Conservation (phyloP, 2,113 vertebrate genomes). For the Corythornis vintsioides region DNA sequence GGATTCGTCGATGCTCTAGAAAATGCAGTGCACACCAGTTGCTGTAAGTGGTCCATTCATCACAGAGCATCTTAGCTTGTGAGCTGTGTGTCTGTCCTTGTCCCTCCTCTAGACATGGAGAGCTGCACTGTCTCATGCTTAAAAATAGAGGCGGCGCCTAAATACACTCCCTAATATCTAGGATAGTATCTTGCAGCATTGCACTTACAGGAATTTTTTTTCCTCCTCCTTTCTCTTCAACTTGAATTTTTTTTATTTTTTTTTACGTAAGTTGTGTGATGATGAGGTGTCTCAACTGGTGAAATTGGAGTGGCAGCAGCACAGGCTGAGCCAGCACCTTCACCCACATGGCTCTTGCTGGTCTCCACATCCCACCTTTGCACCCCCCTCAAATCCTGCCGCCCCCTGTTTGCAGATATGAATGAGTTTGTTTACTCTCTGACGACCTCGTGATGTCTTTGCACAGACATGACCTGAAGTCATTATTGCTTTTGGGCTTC, state of each 20-base stretch:
- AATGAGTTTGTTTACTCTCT: conserved; percentile 70
- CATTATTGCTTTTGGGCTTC: conserved; percentile 79
- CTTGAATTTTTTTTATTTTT: neutral
- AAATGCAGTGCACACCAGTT: conserved; percentile 49
- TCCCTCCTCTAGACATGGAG: conserved; percentile 59
- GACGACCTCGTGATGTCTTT: conserved; percentile 64
- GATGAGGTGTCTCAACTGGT: neutral
- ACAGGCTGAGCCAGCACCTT: conserved; percentile 26
- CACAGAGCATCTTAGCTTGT: conserved; percentile 43
- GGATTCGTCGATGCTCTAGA: neutral
- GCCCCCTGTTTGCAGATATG: neutral
- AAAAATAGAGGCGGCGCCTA: conserved; percentile 55
- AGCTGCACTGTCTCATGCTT: conserved; percentile 49
- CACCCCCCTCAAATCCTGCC: neutral
- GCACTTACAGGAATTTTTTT: neutral
- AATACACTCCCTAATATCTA: conserved; percentile 31
- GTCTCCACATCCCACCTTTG: neutral
- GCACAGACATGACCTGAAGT: conserved; percentile 73
- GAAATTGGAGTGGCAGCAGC: neutral
- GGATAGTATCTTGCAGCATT: conserved; percentile 31
- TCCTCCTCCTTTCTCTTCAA: neutral
- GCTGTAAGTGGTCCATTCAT: conserved; percentile 66
- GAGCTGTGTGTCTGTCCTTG: conserved; percentile 59
- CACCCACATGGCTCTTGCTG: neutral
- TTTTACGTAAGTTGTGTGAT: conserved; percentile 33